These are phyloP conservation scores for Meandrusa payeni DNA, from an alignment of 2,888 invertebrate genomes.

Conservation along the genomic window DNA sequence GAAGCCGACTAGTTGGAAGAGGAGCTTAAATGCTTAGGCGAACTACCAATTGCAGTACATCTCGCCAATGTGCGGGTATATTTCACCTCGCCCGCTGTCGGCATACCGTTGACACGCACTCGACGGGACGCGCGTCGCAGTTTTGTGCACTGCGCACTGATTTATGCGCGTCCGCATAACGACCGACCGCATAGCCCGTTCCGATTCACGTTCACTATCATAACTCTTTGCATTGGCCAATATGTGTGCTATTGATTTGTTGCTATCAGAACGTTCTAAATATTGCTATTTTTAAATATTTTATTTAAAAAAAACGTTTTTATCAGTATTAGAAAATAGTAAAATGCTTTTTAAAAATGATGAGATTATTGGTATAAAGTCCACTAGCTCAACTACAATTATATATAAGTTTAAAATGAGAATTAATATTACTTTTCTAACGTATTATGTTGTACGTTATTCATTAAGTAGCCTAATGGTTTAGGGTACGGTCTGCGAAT, in stretches of 20 bases:
- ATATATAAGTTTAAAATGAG: no score
- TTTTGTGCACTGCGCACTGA: conserved; percentile 60
- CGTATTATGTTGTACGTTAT: no score
- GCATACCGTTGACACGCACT: conserved; percentile 54
- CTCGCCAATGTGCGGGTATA: conserved; percentile 32
- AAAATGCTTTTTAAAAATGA: no score
- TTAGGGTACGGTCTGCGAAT: no score
- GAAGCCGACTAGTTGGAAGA: neutral
- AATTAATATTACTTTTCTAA: no score
- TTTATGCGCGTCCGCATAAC: conserved; percentile 57
- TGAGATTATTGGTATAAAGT: no score
- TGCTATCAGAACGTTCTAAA: no score
- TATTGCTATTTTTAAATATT: no score
- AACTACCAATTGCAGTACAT: conserved; percentile 8
- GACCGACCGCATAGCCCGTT: conserved; percentile 19
- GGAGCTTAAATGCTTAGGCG: conserved; percentile 4
- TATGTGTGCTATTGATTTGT: conserved; percentile 13
- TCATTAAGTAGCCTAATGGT: no score
- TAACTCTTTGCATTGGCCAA: conserved; percentile 14
- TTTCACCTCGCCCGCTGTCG: conserved; percentile 37
- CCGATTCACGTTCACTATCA: conserved; percentile 3
- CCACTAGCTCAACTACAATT: no score
- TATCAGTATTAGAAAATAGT: no score
- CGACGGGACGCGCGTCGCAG: conserved; percentile 49
- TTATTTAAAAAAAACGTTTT: no score